Conservation (phyloP, 2,797 vertebrate species). For the Sebastiscus tertius region DNA sequence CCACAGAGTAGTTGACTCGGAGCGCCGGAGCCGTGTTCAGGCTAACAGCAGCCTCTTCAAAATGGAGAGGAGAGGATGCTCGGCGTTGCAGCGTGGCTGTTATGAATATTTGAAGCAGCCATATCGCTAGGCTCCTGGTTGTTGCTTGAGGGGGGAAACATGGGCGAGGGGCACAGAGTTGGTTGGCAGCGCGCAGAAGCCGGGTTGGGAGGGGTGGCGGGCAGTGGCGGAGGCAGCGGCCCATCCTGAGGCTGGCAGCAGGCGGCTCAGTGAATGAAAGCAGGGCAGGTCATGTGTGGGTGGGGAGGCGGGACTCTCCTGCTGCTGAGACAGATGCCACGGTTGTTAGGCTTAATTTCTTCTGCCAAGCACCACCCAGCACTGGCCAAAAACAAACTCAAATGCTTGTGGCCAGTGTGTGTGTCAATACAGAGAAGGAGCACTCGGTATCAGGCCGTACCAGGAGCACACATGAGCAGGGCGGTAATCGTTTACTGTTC, state of each 20-base stretch:
- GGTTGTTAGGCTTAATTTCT: slow-evolving; percentile 83
- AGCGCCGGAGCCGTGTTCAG: slow-evolving; percentile 42
- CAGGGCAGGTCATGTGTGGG: slow-evolving; percentile 82
- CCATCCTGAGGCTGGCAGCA: slow-evolving; percentile 77
- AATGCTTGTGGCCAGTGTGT: slow-evolving; percentile 69
- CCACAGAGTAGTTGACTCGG: slow-evolving; percentile 43
- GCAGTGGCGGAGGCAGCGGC: slow-evolving; percentile 68
- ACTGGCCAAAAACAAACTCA: slow-evolving; percentile 80
- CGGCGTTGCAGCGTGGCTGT: slow-evolving; percentile 59
- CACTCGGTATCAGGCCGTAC: slow-evolving; percentile 70
- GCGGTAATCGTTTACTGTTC: slow-evolving; percentile 68
- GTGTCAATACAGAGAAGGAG: slow-evolving; percentile 68
- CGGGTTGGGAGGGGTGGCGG: slow-evolving; percentile 46
- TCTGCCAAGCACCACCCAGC: slow-evolving; percentile 78
- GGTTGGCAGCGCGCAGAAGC: slow-evolving; percentile 68
- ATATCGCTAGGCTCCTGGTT: slow-evolving; percentile 72
- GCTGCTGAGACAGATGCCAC: slow-evolving; percentile 86
- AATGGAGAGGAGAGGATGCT: slow-evolving; percentile 67
- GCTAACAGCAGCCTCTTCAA: slow-evolving; percentile 65
- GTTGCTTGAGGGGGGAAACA: slow-evolving; percentile 67
- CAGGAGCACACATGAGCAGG: slow-evolving; percentile 67
- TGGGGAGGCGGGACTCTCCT: slow-evolving; percentile 83
- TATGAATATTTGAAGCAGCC: slow-evolving; percentile 81
- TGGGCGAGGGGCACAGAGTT: slow-evolving; percentile 55
- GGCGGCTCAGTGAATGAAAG: slow-evolving; percentile 77